Base-by-base conservation (phyloP, 2,888 invertebrate genomes). In the Craniophora ligustri region DNA sequence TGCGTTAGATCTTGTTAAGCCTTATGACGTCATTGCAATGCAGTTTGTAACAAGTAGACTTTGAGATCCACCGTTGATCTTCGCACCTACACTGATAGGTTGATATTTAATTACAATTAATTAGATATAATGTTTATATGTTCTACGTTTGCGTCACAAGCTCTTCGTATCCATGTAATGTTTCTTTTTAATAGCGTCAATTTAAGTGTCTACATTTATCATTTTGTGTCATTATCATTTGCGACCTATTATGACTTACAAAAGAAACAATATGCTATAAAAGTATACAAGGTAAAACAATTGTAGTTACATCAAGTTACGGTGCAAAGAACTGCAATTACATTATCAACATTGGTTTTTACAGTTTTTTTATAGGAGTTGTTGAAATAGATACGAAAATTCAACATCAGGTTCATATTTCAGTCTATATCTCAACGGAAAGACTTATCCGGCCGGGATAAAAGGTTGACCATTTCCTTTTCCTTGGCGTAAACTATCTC, bases 41-140 rank as follows among this genome's bases (percentile, higher is more conserved):
- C 51, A 50, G 32, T 34, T 26, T 35, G 11, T 5, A 1, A 19
- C 39, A 36, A 62, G 39, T 60, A 55, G 61, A 60, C 65, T 70
- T 66, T 54, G 48, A 38, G 23, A 47, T 46, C 57, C 21, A 50
- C 67, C 69, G 62, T 70, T 64, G 67, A 62, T 51, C 71, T 60
- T 50, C 45, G 44, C 35, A 35, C 45, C 44, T 16, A 28, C 60
- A 44, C 19, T 40, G 40, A 48, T 46, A 39, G 30, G 19, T 39
- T 55, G 46, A 49, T 47, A 41, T 65, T 54, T 54, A n/a, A 55
- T 47, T 19, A 40, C 40, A 47, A 54, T 57, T 48, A 60, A 44
- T 26, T 32, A 18, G 30, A 45, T 46, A 26, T 40, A 34, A 39
- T 56, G 56, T 61, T 60, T 55, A 55, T 45, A 18, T 48, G 26